Evolutionary conservation across 2,797 vertebrate genomes (phyloP).

Genomic region (Enteromius afrohamiltoni): DNA sequence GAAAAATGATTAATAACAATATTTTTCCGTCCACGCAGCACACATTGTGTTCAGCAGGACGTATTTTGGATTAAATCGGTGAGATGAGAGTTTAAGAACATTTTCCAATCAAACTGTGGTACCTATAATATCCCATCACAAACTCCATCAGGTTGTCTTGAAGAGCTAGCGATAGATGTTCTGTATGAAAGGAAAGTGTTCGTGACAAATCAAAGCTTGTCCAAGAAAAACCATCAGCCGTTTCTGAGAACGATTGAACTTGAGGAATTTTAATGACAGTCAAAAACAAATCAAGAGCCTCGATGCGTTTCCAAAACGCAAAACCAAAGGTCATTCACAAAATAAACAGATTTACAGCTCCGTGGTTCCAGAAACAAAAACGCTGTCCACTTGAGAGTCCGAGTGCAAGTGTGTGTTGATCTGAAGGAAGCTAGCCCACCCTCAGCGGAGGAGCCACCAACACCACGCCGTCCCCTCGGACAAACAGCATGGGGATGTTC

Average conservation of each 20-base stretch:
- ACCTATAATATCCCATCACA: background rate
- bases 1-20: too few species aligned
- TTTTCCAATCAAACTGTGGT: too few species aligned
- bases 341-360: slow-evolving; percentile 40
- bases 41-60: background rate
- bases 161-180: too few species aligned
- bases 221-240: slow-evolving; percentile 13
- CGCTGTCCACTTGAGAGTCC: background rate
- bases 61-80: background rate
- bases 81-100: too few species aligned
- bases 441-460: slow-evolving; percentile 94
- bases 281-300: background rate
- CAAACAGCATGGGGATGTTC: slow-evolving; percentile 99
- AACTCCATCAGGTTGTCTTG: background rate
- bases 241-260: background rate
- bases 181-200: background rate
- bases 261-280: slow-evolving; percentile 31
- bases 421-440: slow-evolving; percentile 79
- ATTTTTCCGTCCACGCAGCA: background rate
- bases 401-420: slow-evolving; percentile 12
- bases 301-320: background rate
- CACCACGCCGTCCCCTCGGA: slow-evolving; percentile 95
- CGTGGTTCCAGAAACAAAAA: slow-evolving; percentile 25
- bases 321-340: slow-evolving; percentile 14
- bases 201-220: background rate